A percentile compares a stretch with the other conserved stretches of the same genome.
Evolutionary conservation across 2,797 vertebrate species (phyloP).

Genomic region (Sciurus vulgaris): DNA sequence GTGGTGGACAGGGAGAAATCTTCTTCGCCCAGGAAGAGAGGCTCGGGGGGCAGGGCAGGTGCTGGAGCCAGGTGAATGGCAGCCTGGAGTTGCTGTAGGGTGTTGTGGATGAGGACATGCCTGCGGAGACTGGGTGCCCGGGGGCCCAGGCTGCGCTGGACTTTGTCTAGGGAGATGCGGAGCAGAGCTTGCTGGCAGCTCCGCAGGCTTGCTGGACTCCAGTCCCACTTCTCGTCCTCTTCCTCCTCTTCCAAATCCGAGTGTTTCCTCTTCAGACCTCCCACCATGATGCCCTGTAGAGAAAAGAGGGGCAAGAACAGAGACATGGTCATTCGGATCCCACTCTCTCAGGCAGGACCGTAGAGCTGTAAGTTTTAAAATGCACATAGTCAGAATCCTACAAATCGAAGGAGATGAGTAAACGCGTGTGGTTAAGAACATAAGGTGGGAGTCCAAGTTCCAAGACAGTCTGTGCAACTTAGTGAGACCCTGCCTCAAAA

Average conservation of each 20-base stretch:
- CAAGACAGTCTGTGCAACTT: background rate
- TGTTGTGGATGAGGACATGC: constrained; percentile 93
- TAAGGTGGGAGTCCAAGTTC: background rate
- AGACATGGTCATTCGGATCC: background rate
- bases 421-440: constrained; percentile 1
- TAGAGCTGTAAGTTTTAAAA: background rate
- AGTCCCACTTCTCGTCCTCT: constrained; percentile 70
- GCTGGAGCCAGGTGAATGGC: constrained; percentile 75
- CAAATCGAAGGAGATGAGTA: background rate
- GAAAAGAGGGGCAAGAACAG: constrained; percentile 5
- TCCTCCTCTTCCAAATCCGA: constrained; percentile 80
- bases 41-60: constrained; percentile 56
- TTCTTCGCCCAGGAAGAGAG: constrained; percentile 88
- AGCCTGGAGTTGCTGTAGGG: constrained; percentile 89
- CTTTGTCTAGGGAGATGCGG: constrained; percentile 92
- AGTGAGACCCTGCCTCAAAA: background rate
- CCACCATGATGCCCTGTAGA: constrained; percentile 88
- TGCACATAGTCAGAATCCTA: background rate
- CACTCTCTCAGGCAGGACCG: background rate
- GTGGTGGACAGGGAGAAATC: constrained; percentile 91
- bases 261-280: constrained; percentile 91
- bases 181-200: constrained; percentile 90
- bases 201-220: constrained; percentile 63
- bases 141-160: constrained; percentile 89
- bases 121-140: constrained; percentile 90